A percentile compares a stretch with the other conserved stretches of the same genome.
Evolutionary conservation across 30 jellyfish, hydroid and myxozoan species (phyloP).

Genomic region (Nemopilema nomurai): DNA sequence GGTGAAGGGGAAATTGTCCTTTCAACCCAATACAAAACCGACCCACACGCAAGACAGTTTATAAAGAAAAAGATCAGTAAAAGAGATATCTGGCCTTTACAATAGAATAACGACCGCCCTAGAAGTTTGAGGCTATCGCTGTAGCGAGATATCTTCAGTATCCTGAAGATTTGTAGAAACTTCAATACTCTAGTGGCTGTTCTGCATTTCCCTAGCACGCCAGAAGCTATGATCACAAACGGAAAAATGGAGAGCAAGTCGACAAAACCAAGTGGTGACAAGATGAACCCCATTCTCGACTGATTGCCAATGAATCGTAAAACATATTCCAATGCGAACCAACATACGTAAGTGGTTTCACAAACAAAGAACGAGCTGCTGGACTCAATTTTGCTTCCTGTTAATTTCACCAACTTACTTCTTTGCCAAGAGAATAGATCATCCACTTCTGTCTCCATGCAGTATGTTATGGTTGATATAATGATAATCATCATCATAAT

Average conservation of each 20-base stretch:
- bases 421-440: neutral
- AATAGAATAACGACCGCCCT: constrained; percentile 49
- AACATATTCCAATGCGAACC: constrained; percentile 63
- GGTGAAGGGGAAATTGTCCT: constrained; percentile 6
- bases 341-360: constrained; percentile 43
- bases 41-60: constrained; percentile 62
- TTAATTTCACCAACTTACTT: neutral
- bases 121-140: constrained; percentile 59
- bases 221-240: neutral
- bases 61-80: constrained; percentile 56
- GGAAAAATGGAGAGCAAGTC: constrained; percentile 65
- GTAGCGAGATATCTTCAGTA: constrained; percentile 56
- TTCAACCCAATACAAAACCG: constrained; percentile 62
- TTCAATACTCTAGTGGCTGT: constrained; percentile 33
- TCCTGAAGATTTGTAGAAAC: constrained; percentile 55
- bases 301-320: constrained; percentile 43
- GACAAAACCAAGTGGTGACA: constrained; percentile 62
- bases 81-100: constrained; percentile 65
- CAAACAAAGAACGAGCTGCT: constrained; percentile 19
- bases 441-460: constrained; percentile 58
- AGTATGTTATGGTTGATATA: constrained; percentile 50
- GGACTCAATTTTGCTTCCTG: neutral
- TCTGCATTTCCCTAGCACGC: neutral
- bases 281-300: constrained; percentile 8
- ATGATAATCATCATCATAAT: constrained; percentile 33